These are phyloP conservation scores for Pocillopora meandrina DNA, from an alignment of 92 coral and sea anemone genomes.

Conservation along the genomic window DNA sequence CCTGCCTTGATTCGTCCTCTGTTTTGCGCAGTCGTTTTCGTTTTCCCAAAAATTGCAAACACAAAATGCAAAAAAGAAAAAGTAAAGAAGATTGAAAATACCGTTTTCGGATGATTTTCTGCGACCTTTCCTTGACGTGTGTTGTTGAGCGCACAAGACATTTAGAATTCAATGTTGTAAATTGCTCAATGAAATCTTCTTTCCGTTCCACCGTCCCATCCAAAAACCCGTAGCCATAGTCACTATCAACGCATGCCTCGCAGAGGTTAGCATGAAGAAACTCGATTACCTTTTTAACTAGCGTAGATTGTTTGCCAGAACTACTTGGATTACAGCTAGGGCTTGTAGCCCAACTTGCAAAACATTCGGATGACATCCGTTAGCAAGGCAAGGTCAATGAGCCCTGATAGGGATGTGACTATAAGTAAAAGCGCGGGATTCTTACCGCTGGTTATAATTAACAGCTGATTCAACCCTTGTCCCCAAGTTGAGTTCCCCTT, in stretches of 20 bases:
- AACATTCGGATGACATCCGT: too few species aligned
- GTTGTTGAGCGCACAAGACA: constrained; percentile 32
- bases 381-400: too few species aligned
- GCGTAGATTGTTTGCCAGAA: too few species aligned
- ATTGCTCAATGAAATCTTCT: constrained; percentile 35
- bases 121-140: neutral
- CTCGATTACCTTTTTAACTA: too few species aligned
- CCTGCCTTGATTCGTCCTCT: constrained; percentile 47
- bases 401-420: too few species aligned
- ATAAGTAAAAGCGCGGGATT: too few species aligned
- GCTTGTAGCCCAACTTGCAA: too few species aligned
- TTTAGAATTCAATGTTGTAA: constrained; percentile 28
- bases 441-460: too few species aligned
- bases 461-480: too few species aligned
- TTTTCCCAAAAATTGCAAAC: constrained; percentile 48
- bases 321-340: too few species aligned
- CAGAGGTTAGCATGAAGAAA: neutral
- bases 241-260: constrained; percentile 9
- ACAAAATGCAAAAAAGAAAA: constrained; percentile 24
- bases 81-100: neutral
- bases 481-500: too few species aligned
- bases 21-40: neutral
- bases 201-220: constrained; percentile 37
- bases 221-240: constrained; percentile 27
- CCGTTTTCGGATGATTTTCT: constrained; percentile 12